Base-by-base conservation (phyloP, 2,113 vertebrate species). In the Emberiza fucata region DNA sequence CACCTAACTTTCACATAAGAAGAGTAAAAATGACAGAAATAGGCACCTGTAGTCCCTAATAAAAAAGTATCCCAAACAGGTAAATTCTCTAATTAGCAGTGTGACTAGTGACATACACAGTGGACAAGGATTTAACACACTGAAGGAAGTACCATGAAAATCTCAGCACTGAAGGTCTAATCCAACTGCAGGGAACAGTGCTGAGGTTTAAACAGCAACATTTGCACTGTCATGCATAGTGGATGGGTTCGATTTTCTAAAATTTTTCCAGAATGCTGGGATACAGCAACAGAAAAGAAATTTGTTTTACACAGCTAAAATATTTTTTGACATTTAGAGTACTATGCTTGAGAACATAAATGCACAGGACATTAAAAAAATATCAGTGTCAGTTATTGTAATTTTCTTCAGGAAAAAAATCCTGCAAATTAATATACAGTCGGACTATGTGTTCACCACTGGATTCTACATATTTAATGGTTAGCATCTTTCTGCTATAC, bases 381-480 rank as follows among this genome's bases (percentile, higher is more conserved):
- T 3, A 83, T 6, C 13, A 51, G 7, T 14, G n/a, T 18, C 28
- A 60, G 12, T 60, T 39, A 78, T 0, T 60, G 31, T 13, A 12
- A 50, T 70, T 85, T 50, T 79, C 19, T 28, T 79, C 13, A 59
- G 48, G 39, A 39, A 80, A 88, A 83, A 88, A 79, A 22, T 25
- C 42, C 47, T 66, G 40, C 17, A 70, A 64, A 84, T 75, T 79
- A 75, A 63, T 17, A 10, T 80, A 39, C 29, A 90, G 42, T 59
- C 0, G 0, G 47, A 84, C 42, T 86, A 2, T 57, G 70, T 4
- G 35, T 48, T 93, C 15, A 61, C 16, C 18, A 57, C 66, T 54
- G 35, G 37, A 71, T 78, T 81, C 72, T 80, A 92, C 70, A 11
- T 71, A 81, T 40, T 95, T 92, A 89, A 81, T 50, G 23, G 53